Evolutionary conservation across 2,888 invertebrate species (phyloP), one percentile per base, ranked within the genome.

Genomic region (Deilephila elpenor): DNA sequence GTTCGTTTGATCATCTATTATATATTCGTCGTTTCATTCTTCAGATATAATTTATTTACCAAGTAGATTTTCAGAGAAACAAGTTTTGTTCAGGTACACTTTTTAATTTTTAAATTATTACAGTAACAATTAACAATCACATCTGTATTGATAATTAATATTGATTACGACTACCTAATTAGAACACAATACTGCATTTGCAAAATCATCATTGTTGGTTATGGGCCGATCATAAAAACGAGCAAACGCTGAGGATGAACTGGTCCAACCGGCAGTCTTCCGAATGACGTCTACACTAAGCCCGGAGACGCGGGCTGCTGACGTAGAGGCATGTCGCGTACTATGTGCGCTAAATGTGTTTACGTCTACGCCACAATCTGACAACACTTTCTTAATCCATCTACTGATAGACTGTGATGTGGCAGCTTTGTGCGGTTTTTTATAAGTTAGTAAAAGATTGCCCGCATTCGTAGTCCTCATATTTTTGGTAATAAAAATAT

Each of bases 341-440:
- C 56, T 19, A 56, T 56, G 56, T 19, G 56, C 56, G 56, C 19
- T 56, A 19, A 56, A 72, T 29, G 29, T 37, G 8, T 60, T 34
- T 17, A 29, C 29, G 61, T 73, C 73, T 19, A 70, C 70, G 29
- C 73, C 70, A 34, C 72, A 62, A 25, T 64, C 73, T 2, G 71
- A 29, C 73, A 75, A n/a, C 37, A 73, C 71, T 25, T 71, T 62
- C 59, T 75, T 75, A 11, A 75, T 73, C 74, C 74, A 73, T 25
- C 74, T 20, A 53, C 74, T 71, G n/a, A 74, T 74, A 29, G 74
- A 59, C 56, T 73, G 73, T 5, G 72, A 44, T 29, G 74, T 56
- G 6, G 73, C 73, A 37, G 34, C 17, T 20, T 70, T 73, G 37
- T 73, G 59, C 5, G 73, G 71, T 14, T 56, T 51, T 56, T 73